These are phyloP conservation scores for Quadroppia sp. DNA, from an alignment of 2,888 invertebrate species.

Conservation along the genomic window DNA sequence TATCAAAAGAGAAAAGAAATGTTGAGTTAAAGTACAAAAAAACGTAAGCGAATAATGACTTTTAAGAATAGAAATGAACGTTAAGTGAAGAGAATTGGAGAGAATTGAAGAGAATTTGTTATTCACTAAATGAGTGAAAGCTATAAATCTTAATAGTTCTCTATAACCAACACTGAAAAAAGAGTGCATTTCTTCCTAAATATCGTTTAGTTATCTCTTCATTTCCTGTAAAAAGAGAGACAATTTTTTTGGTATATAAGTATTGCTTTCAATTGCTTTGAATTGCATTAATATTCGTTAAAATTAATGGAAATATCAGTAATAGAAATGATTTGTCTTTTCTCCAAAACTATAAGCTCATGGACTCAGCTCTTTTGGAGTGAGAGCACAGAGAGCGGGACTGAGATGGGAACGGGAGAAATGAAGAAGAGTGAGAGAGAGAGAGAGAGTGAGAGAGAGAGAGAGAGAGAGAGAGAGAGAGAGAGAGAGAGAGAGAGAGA, in stretches of 20 bases:
- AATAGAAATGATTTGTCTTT: constrained; percentile 36
- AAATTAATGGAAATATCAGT: constrained; percentile 35
- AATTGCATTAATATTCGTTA: constrained; percentile 38
- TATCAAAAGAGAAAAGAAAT: constrained; percentile 17
- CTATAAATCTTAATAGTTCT: constrained; percentile 38
- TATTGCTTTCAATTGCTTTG: no score
- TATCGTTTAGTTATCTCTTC: constrained; percentile 24
- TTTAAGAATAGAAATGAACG: constrained; percentile 37
- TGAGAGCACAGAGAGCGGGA: not conserved
- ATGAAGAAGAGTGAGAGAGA: not conserved
- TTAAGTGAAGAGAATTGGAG: constrained; percentile 21
- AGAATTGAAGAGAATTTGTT: constrained; percentile 26
- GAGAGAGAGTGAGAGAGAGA: not conserved
- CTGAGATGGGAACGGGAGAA: no score
- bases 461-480: not conserved
- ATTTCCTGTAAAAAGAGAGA: constrained; percentile 15
- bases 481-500: not conserved
- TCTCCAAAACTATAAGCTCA: constrained; percentile 11
- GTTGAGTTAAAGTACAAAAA: constrained; percentile 22
- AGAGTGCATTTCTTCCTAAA: constrained; percentile 19
- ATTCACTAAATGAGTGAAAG: constrained; percentile 35
- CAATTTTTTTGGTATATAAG: not conserved
- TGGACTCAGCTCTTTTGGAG: not conserved
- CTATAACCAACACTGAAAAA: constrained; percentile 27
- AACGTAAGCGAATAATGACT: constrained; percentile 29